These are phyloP conservation scores for Scarus forsteni DNA, from an alignment of 2,797 vertebrate species.

Conservation along the genomic window DNA sequence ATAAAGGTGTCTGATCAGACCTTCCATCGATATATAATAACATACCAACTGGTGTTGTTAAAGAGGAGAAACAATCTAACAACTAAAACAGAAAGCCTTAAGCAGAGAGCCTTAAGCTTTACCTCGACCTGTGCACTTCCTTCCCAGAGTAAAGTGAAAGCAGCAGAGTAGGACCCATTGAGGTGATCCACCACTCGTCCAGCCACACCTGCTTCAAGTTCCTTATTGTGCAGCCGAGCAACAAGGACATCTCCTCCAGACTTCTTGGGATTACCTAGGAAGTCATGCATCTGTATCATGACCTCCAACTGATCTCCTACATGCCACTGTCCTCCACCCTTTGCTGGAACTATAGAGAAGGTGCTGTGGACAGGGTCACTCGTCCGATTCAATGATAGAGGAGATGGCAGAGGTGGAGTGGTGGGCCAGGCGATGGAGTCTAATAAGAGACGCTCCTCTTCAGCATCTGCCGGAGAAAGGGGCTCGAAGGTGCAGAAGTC, in stretches of 20 bases:
- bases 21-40: no score
- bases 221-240: conserved; percentile 27
- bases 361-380: conserved; percentile 46
- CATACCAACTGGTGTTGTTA: no score
- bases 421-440: conserved; percentile 47
- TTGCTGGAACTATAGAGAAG: conserved; percentile 38
- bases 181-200: background rate
- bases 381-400: conserved; percentile 19
- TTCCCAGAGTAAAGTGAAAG: background rate
- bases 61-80: no score
- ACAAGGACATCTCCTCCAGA: conserved; percentile 57
- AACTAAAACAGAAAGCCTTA: background rate
- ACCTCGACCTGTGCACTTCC: background rate
- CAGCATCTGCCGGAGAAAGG: background rate
- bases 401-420: conserved; percentile 4
- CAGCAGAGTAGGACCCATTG: background rate
- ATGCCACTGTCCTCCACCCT: conserved; percentile 16
- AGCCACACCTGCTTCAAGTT: background rate
- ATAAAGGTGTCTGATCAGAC: no score
- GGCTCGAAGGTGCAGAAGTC: conserved; percentile 28
- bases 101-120: background rate
- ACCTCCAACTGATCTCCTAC: conserved; percentile 49
- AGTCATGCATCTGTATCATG: conserved; percentile 38
- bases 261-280: conserved; percentile 33
- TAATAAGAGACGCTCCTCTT: conserved; percentile 20